Base-by-base conservation (phyloP, 1,140 invertebrate genomes). In the Sesamia nonagrioides region DNA sequence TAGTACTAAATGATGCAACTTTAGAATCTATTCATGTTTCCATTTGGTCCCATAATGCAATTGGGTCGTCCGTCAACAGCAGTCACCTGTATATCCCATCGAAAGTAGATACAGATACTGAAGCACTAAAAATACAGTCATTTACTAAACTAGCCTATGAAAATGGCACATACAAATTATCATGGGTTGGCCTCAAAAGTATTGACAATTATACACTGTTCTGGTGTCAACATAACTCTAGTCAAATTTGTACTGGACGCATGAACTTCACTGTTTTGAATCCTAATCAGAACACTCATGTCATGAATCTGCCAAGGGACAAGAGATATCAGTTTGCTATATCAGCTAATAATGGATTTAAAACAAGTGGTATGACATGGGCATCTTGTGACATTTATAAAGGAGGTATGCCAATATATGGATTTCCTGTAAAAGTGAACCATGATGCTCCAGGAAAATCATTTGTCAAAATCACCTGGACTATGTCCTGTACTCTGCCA, bases 341-440 rank as follows among this genome's bases (percentile, higher is more conserved):
- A 80, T 96, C 97, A 3, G 96, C 96, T 5, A 97, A 98, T 86
- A 96, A 95, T 6, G 88, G 95, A 3, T 90, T 86, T 6, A 92
- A 93, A 33, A 97, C 97, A 81, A 97, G 97, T 88, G 97, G 97
- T 0, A 97, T 98, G 96, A 94, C 96, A 8, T 97, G 97, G 97
- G 96, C 97, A 8, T 96, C 96, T 2, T 98, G 97, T 91, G 97
- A 97, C 4, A 96, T 97, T 50, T 96, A 97, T n/a, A 96, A 96
- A 83, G 96, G 96, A 82, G 96, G 96, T 85, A 96, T 96, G 54
- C 95, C 96, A 9, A 96, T 96, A 50, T 97, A 97, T 94, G 96
- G 97, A 84, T 97, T 96, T 69, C 96, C 96, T 69, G 95, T 97
- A 1, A 95, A 95, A 91, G 95, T 97, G 50, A 75, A 89, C 21